Base-by-base conservation (phyloP, 2,797 vertebrate species). In the Halcyon leucocephala region DNA sequence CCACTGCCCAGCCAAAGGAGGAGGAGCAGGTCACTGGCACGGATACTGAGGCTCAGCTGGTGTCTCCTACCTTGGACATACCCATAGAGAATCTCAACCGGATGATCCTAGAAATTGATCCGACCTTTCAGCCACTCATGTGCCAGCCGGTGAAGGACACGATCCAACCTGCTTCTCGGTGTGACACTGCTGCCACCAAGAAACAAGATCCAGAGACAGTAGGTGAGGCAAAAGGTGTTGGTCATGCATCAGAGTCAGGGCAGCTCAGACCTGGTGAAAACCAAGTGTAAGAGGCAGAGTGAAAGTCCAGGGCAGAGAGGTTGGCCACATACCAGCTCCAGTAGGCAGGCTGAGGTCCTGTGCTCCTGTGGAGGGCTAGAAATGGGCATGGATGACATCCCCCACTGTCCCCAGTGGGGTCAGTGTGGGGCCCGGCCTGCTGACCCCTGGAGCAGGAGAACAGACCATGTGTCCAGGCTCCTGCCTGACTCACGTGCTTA, bases 91-190 rank as follows among this genome's bases (percentile, higher is more conserved):
- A 97, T 55, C 98, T 99, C 91, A 99, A 99, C 97, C 97, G 98
- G 96, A 95, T 99, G 95, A 99, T 99, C 83, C 96, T 99, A 20
- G 99, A 99, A 79, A 98, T 99, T 46, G 99, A 99, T 82, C 99
- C 99, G 0, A 99, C 98, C 25, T 99, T 99, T 83, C 98, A 99
- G 95, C 98, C 98, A 4, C 96, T 99, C 37, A 76, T 51, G 0
- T 25, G 96, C 54, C 74, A 89, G 76, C 37, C 84, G 0, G 66
- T n/a, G 85, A 94, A 94, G 31, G 94, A 82, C 0, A 39, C 44
- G 6, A 42, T 33, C 52, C 95, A 41, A 22, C 14, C 66, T 7
- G 14, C 77, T 46, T 35, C 81, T n/a, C 80, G 3, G 48, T 37
- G 61, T 2, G 82, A 66, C 4, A 0, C 78, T 9, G 67, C 4